phyloP scores from a whole-genome alignment of 2,888 invertebrate species.

The Phymatocera aterrima region DNA sequence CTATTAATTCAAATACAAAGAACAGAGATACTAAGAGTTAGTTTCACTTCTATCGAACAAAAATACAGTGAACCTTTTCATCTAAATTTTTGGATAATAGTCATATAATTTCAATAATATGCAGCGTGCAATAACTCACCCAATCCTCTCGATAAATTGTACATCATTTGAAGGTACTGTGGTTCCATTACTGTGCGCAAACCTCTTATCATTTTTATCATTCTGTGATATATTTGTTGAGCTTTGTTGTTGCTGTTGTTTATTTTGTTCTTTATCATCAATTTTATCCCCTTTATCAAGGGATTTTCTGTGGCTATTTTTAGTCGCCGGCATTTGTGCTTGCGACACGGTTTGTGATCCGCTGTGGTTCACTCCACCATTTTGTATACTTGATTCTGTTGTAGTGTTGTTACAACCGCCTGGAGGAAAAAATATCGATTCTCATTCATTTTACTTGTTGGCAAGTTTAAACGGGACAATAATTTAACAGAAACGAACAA shows the following conservation, averaged over 20 bases:
- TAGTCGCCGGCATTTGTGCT: constrained; percentile 68
- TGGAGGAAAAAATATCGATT: no score
- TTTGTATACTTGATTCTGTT: constrained; percentile 68
- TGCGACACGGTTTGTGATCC: constrained; percentile 65
- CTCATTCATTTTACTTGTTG: constrained; percentile 1
- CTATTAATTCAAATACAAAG: no score
- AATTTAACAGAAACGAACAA: no score
- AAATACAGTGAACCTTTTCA: no score
- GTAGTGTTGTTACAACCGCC: constrained; percentile 61
- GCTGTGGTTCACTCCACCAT: constrained; percentile 68
- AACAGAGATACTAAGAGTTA: no score
- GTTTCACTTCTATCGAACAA: no score
- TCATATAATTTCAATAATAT: not conserved
- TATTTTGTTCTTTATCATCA: constrained; percentile 72
- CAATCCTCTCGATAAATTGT: constrained; percentile 75
- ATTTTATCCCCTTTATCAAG: constrained; percentile 76
- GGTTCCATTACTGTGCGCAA: constrained; percentile 74
- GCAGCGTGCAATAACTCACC: constrained; percentile 62
- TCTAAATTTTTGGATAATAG: no score
- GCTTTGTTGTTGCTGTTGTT: constrained; percentile 69
- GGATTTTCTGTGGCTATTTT: constrained; percentile 78
- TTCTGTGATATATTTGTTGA: constrained; percentile 66
- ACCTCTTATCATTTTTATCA: constrained; percentile 72
- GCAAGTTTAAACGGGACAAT: no score
- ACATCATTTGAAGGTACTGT: constrained; percentile 72